phyloP scores from a whole-genome alignment of 2,113 vertebrate genomes.

The Sinocyclocheilus grahami region DNA sequence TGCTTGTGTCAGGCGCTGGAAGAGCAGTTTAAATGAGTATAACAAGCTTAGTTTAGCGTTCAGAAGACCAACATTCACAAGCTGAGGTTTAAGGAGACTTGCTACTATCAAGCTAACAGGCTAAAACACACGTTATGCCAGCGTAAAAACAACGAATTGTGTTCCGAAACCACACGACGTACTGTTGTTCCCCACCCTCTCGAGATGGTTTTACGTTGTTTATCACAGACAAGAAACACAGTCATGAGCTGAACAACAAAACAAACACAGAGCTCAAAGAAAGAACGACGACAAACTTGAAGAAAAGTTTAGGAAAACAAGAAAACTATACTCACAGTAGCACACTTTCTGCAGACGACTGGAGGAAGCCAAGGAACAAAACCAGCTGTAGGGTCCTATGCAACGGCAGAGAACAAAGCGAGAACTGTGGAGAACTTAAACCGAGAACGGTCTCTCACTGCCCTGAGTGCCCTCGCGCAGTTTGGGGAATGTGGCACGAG shows the following conservation, averaged over 20 bases:
- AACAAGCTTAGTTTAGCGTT: not conserved
- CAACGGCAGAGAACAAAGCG: not conserved
- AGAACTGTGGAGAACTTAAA: not conserved
- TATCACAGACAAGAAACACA: not conserved
- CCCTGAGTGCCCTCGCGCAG: not conserved
- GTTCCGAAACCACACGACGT: not conserved
- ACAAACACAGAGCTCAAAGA: not conserved
- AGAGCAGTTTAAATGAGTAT: not conserved
- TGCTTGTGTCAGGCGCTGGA: not conserved
- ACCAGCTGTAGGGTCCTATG: not conserved
- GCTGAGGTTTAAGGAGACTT: not conserved
- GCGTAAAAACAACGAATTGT: not conserved
- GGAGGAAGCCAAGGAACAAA: not conserved
- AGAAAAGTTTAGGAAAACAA: not conserved
- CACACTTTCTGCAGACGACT: not conserved
- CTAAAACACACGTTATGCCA: constrained; percentile 4
- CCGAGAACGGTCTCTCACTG: not conserved
- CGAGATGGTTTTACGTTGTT: not conserved
- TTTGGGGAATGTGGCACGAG: constrained; percentile 19
- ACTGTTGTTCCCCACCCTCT: not conserved
- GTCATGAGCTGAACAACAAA: not conserved
- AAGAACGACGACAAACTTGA: not conserved
- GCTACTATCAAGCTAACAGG: constrained; percentile 24
- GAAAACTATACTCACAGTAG: constrained; percentile 30
- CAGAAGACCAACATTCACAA: not conserved